Evolutionary conservation across 2,113 vertebrate genomes (phyloP).

Genomic region (Sinocyclocheilus maitianheensis): DNA sequence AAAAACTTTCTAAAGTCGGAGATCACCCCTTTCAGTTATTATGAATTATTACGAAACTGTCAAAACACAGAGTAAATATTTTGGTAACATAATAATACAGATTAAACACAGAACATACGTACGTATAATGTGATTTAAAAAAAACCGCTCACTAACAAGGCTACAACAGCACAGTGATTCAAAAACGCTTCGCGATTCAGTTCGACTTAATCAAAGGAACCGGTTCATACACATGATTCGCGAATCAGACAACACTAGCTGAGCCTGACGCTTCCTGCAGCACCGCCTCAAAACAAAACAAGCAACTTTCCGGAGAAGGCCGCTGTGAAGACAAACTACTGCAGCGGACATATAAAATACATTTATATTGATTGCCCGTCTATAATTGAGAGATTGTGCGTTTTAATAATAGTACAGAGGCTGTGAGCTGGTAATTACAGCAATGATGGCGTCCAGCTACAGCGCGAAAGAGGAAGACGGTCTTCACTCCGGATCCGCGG

Average conservation of each 20-base stretch:
- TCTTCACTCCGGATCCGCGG: slow-evolving; percentile 64
- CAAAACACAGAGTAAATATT: too few species aligned
- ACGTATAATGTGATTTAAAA: too few species aligned
- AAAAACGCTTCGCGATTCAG: not conserved
- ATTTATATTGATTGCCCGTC: not conserved
- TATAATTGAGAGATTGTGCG: not conserved
- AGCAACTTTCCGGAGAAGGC: not conserved
- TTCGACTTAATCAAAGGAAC: not conserved
- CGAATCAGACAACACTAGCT: slow-evolving; percentile 3
- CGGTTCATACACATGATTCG: not conserved
- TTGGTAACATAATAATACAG: too few species aligned
- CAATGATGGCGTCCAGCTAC: slow-evolving; percentile 83
- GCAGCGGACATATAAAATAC: not conserved
- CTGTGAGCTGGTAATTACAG: slow-evolving; percentile 1
- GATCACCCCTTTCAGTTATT: too few species aligned
- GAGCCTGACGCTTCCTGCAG: not conserved
- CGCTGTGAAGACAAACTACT: not conserved
- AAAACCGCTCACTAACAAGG: too few species aligned
- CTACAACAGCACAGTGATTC: not conserved
- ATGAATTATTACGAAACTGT: too few species aligned
- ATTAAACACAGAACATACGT: too few species aligned
- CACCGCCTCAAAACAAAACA: slow-evolving; percentile 19
- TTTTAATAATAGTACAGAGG: not conserved
- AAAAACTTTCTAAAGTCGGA: too few species aligned
- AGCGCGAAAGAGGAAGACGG: slow-evolving; percentile 84